Percentiles rank a stretch among this genome's conserved stretches.
Conservation (phyloP, 2,113 vertebrate species). For the Callionymus lyra region DNA sequence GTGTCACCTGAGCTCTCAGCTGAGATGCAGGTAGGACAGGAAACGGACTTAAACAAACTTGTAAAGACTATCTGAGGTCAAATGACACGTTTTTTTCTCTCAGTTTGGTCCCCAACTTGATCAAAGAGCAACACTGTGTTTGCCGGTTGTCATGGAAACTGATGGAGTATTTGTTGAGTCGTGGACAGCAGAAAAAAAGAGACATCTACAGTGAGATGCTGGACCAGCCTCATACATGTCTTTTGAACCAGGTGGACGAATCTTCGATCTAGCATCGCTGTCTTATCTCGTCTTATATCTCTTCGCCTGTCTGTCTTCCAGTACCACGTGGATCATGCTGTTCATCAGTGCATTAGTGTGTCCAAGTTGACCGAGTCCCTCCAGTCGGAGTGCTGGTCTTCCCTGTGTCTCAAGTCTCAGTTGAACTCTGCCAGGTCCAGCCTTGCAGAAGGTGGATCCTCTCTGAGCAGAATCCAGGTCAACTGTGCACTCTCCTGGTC, state of each 20-base stretch:
- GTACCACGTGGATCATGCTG: slow-evolving; percentile 49
- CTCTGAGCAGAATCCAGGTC: slow-evolving; percentile 58
- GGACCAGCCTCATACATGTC: slow-evolving; percentile 69
- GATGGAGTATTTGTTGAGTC: slow-evolving; percentile 45
- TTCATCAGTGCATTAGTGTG: slow-evolving; percentile 50
- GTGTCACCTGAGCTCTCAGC: slow-evolving; percentile 39
- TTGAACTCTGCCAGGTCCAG: slow-evolving; percentile 16
- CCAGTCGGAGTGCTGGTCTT: slow-evolving; percentile 49
- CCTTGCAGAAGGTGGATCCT: slow-evolving; percentile 33
- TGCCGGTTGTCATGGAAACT: slow-evolving; percentile 54
- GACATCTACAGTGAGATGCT: slow-evolving; percentile 79
- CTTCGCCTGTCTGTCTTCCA: slow-evolving; percentile 25
- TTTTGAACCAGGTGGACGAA: slow-evolving; percentile 62
- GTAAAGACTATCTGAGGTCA: not conserved
- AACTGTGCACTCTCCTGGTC: slow-evolving; percentile 72
- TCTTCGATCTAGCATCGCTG: slow-evolving; percentile 1
- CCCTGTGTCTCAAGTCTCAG: slow-evolving; percentile 55
- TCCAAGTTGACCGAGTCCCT: slow-evolving; percentile 39
- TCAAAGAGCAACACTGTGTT: slow-evolving; percentile 30
- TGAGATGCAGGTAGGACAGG: slow-evolving; percentile 46
- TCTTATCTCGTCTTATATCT: not conserved
- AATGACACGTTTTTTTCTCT: slow-evolving; percentile 9
- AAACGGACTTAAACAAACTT: too few relatives aligned
- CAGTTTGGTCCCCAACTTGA: slow-evolving; percentile 45
- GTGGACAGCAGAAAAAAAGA: slow-evolving; percentile 22